Evolutionary conservation across 2,888 invertebrate species (phyloP), one percentile per base, ranked within the genome.

Genomic region (Ophion slaviceki): DNA sequence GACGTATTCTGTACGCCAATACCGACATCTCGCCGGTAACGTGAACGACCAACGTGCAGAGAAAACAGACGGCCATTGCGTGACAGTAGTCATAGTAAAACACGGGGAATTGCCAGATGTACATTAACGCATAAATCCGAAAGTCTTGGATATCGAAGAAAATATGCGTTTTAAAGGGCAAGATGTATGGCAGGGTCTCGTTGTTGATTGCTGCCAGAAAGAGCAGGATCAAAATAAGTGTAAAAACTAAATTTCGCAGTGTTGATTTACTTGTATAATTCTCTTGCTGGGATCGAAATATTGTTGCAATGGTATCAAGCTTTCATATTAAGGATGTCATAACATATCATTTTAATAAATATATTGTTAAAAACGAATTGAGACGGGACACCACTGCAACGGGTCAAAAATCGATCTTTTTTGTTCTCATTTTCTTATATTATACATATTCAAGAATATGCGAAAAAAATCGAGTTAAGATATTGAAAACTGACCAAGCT

Each of bases 21-120:
- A 89, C 71, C 11, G 89, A 85, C 7, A 89, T 40, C 47, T 88
- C 80, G 2, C 84, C 89, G 47, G 88, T 86, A 32, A 90, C 78
- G 59, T 89, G 87, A 7, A 89, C 67, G 7, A 88, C 79, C 20
- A 89, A 36, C 2, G 81, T 87, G 5, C 87, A 80, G 47, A 90
- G 4, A n/a, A 88, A 57, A 67, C 85, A 82, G 36, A 88, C 85
- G 17, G 87, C 66, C 7, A 87, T 76, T 66, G 84, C 82, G 45
- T 86, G 83, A 75, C 80, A 87, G 4, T 84, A 66, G 17, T 82
- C 77, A 8, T 47, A 32, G 24, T 87, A 88, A 7, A 87, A 78
- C 72, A 88, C 64, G 7, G 89, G 89, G 2, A 72, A 80, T 45
- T 88, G 68, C 24, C 68, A 87, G 8, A 89, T 32, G 62, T 89